Percentiles rank a stretch among this genome's conserved stretches.
Evolutionary conservation across 2,113 vertebrate species (phyloP).

Genomic region (Spea multiplicata): DNA sequence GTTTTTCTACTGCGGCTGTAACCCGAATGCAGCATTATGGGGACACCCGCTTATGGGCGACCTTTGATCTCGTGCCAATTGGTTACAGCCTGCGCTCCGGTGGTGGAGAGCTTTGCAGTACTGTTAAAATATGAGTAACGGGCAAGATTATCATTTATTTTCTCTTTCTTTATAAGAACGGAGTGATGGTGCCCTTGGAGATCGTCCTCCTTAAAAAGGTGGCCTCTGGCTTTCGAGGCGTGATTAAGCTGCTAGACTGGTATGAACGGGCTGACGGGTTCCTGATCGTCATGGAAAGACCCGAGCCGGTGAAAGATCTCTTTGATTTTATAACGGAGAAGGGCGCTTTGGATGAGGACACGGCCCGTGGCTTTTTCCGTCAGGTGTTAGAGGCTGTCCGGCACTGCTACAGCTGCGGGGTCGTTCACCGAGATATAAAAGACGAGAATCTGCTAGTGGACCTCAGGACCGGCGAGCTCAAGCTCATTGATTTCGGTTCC

Average conservation of each 20-base stretch:
- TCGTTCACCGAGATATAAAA: constrained; percentile 95
- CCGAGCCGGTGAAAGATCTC: constrained; percentile 90
- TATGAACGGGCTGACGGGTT: constrained; percentile 94
- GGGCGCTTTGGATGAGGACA: constrained; percentile 88
- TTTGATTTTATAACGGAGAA: constrained; percentile 98
- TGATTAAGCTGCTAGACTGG: constrained; percentile 93
- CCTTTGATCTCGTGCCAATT: neutral
- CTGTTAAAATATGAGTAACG: neutral
- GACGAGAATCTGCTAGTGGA: constrained; percentile 97
- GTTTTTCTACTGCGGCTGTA: constrained; percentile 41
- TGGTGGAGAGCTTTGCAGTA: neutral
- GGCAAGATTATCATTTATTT: neutral
- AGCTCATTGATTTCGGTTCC: constrained; percentile 96
- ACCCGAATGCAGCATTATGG: constrained; percentile 53
- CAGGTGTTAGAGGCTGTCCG: constrained; percentile 92
- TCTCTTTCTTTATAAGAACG: constrained; percentile 67
- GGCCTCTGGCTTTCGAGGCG: constrained; percentile 85
- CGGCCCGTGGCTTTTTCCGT: constrained; percentile 87
- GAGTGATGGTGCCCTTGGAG: constrained; percentile 86
- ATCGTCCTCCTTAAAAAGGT: constrained; percentile 93
- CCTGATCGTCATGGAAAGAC: constrained; percentile 90
- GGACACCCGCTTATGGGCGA: constrained; percentile 20
- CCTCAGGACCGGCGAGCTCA: constrained; percentile 86
- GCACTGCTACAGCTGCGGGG: constrained; percentile 93
- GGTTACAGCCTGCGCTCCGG: too few species aligned